Percentiles rank a stretch among this genome's conserved stretches.
Evolutionary conservation across 2,797 vertebrate species (phyloP).

Genomic region (Acanthurus lineatus): DNA sequence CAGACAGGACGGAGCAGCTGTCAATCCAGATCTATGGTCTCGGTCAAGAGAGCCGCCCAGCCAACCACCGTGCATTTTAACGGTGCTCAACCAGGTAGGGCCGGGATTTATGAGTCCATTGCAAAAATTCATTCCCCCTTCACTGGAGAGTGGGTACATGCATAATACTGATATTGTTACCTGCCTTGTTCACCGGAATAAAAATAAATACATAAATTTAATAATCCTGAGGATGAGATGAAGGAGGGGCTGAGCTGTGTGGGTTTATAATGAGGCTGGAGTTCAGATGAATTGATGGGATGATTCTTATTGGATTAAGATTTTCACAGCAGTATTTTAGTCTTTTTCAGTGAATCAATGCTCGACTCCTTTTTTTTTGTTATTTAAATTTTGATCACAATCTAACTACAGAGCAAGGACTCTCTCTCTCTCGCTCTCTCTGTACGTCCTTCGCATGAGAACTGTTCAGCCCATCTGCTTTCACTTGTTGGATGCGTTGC

Average conservation of each 20-base stretch:
- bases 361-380: background rate
- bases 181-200: conserved; percentile 16
- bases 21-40: conserved; percentile 81
- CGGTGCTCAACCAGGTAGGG: conserved; percentile 61
- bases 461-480: too few species aligned
- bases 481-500: too few species aligned
- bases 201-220: conserved; percentile 20
- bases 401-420: too few species aligned
- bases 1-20: conserved; percentile 81
- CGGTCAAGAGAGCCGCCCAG: conserved; percentile 62
- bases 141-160: conserved; percentile 49
- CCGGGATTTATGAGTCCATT: conserved; percentile 72
- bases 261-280: conserved; percentile 30
- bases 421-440: too few species aligned
- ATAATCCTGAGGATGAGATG: background rate
- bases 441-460: too few species aligned
- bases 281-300: conserved; percentile 12
- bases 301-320: conserved; percentile 29
- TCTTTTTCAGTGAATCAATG: conserved; percentile 14
- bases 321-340: conserved; percentile 25
- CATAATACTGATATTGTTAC: conserved; percentile 67
- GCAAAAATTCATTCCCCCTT: conserved; percentile 60
- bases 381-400: background rate
- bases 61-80: conserved; percentile 56
- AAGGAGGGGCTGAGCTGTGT: conserved; percentile 21